Conservation (phyloP, 2,888 invertebrate genomes). For the Pristionchus mayeri region DNA sequence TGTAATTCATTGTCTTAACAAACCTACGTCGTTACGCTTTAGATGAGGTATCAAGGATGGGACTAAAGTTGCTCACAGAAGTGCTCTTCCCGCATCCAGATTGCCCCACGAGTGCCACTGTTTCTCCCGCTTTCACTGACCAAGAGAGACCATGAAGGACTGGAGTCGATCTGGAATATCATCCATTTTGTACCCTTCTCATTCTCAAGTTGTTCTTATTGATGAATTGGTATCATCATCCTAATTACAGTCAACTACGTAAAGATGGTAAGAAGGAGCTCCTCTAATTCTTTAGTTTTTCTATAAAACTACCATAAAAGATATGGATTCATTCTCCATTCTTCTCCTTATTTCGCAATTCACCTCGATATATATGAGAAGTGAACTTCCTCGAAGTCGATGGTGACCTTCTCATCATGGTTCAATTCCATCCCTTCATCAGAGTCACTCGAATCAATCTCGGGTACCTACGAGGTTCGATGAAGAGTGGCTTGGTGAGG, state of each 20-base stretch:
- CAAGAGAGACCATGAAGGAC: slow-evolving; percentile 50
- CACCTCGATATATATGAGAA: slow-evolving; percentile 40
- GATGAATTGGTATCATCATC: too few relatives aligned
- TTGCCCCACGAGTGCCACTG: slow-evolving; percentile 65
- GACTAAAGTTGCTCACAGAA: slow-evolving; percentile 52
- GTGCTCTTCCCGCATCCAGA: slow-evolving; percentile 70
- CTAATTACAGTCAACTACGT: background rate
- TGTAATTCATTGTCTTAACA: too few relatives aligned
- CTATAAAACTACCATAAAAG: too few relatives aligned
- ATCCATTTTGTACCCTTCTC: too few relatives aligned
- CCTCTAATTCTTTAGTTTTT: too few relatives aligned
- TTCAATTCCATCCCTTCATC: slow-evolving; percentile 17
- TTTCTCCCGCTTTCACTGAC: slow-evolving; percentile 61
- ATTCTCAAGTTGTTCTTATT: too few relatives aligned
- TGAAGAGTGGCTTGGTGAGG: background rate
- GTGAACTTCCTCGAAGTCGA: slow-evolving; percentile 2
- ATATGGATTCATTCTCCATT: too few relatives aligned
- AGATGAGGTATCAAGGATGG: background rate
- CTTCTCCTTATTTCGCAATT: background rate
- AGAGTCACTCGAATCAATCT: slow-evolving; percentile 8
- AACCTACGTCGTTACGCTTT: too few relatives aligned
- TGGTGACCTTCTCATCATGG: background rate
- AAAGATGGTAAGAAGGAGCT: background rate
- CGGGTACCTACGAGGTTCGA: background rate
- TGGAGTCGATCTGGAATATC: slow-evolving; percentile 29